These are phyloP conservation scores for Nothoprocta perdicaria DNA, from an alignment of 2,113 vertebrate genomes.

Conservation along the genomic window DNA sequence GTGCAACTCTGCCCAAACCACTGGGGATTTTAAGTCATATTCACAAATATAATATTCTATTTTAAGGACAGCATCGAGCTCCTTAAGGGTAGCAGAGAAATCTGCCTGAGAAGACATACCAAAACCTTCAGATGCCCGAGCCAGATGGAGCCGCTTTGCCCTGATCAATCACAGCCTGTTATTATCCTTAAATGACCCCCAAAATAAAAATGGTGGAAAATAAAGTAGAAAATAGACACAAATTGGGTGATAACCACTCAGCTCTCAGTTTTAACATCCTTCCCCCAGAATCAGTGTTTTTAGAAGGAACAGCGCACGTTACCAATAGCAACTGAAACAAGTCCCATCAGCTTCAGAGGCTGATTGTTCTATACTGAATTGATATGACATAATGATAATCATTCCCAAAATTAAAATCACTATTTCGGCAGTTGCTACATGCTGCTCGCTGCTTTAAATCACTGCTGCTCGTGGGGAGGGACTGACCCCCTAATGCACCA, in stretches of 20 bases:
- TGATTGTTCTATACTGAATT: slow-evolving; percentile 46
- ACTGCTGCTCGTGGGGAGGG: not conserved
- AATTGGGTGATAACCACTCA: not conserved
- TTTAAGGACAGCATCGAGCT: slow-evolving; percentile 28
- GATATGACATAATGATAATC: slow-evolving; percentile 51
- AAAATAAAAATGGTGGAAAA: not conserved
- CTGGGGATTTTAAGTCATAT: slow-evolving; percentile 16
- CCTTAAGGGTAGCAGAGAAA: not conserved
- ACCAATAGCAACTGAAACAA: slow-evolving; percentile 65
- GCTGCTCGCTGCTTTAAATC: not conserved
- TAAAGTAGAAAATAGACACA: not conserved
- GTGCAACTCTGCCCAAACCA: not conserved
- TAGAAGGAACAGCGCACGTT: slow-evolving; percentile 56
- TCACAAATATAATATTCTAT: slow-evolving; percentile 35
- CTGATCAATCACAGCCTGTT: slow-evolving; percentile 55
- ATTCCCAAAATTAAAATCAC: slow-evolving; percentile 50
- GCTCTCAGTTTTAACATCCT: not conserved
- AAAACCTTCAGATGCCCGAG: not conserved
- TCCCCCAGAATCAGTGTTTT: slow-evolving; percentile 41
- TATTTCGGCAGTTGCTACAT: not conserved
- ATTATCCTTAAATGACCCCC: slow-evolving; percentile 59
- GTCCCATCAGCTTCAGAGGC: slow-evolving; percentile 56
- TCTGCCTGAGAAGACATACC: not conserved
- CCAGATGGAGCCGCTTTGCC: slow-evolving; percentile 55
- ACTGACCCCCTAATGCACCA: not conserved